Evolutionary conservation across 2,888 invertebrate species (phyloP), one percentile per base, ranked within the genome.

Genomic region (Maniola hyperantus): DNA sequence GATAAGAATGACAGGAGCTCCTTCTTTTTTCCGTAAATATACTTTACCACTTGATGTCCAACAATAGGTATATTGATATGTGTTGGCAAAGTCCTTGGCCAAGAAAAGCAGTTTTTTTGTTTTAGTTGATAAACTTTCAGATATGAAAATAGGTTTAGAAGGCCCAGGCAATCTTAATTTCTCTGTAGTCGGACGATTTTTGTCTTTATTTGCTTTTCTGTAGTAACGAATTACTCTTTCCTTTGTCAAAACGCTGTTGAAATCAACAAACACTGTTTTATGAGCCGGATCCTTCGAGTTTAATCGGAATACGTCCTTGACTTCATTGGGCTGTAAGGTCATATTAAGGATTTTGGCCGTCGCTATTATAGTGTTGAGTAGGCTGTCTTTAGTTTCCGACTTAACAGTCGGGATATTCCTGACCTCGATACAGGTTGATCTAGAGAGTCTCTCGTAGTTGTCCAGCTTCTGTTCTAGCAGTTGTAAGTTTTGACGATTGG

Each of bases 391-490:
- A 8, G 58, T 58, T 51, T 70, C 69, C 0, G 46, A 6, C 1
- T 55, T 54, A 0, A 8, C 1, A 6, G 34, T 8, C 1, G 70
- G 70, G n/a, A 70, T 44, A 50, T 67, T 67, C 46, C 60, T 62
- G n/a, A 70, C 55, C 36, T 70, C 70, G 5, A 67, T 2, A 33
- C 70, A 70, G 7, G 70, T 51, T 0, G 67, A 55, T 50, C 67
- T 65, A 6, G 51, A 15, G 18, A 10, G 20, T n/a, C 63, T 15
- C 33, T 67, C 65, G 0, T 36, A 44, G 4, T 36, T 36, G 15
- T 70, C 67, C 4, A 70, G 6, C 63, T 48, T 58, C 1, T 65
- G 60, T 20, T 67, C 70, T 2, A 70, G 13, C 10, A 39, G 11
- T 34, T 60, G 6, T 7, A 58, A 15, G 10, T 42, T n/a, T 18